A percentile compares a stretch with the other conserved stretches of the same genome.
phyloP scores from a whole-genome alignment of 2,113 vertebrate genomes.

The Corydoras sp. region DNA sequence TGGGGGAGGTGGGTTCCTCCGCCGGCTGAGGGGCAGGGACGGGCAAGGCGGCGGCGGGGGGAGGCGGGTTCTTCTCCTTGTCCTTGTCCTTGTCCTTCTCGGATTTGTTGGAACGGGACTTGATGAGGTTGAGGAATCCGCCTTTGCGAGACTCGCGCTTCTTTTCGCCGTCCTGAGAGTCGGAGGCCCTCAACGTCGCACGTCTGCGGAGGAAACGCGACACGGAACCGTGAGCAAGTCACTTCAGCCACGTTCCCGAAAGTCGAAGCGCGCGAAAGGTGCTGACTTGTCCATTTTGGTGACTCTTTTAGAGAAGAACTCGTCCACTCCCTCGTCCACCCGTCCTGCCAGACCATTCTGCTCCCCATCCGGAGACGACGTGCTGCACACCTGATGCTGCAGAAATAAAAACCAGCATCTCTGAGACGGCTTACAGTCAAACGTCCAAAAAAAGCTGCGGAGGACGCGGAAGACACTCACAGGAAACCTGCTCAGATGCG shows the following conservation, averaged over 20 bases:
- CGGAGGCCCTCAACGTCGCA: conserved; percentile 67
- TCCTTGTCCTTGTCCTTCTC: conserved; percentile 44
- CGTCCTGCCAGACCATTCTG: conserved; percentile 92
- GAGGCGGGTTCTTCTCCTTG: conserved; percentile 30
- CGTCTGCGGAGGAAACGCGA: conserved; percentile 55
- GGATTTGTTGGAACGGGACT: conserved; percentile 74
- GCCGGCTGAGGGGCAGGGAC: conserved; percentile 1
- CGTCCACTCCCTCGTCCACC: conserved; percentile 95
- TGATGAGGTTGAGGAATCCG: conserved; percentile 92
- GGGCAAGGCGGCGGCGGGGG: conserved; percentile 38
- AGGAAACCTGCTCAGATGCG: conserved; percentile 78
- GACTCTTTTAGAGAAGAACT: conserved; percentile 95
- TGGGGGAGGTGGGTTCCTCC: conserved; percentile 78
- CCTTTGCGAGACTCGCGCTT: conserved; percentile 84
- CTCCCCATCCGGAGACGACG: conserved; percentile 78
- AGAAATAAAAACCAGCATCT: background rate
- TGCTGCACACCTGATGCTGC: conserved; percentile 67
- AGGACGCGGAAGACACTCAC: conserved; percentile 64
- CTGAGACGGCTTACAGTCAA: too few species aligned
- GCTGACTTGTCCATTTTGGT: conserved; percentile 81
- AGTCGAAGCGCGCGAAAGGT: background rate
- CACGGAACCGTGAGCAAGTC: background rate
- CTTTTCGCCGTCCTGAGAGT: conserved; percentile 82
- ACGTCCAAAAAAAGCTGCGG: background rate
- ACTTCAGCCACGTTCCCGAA: background rate